phyloP scores from a whole-genome alignment of 2,888 invertebrate genomes.

The Bimastos eiseni region DNA sequence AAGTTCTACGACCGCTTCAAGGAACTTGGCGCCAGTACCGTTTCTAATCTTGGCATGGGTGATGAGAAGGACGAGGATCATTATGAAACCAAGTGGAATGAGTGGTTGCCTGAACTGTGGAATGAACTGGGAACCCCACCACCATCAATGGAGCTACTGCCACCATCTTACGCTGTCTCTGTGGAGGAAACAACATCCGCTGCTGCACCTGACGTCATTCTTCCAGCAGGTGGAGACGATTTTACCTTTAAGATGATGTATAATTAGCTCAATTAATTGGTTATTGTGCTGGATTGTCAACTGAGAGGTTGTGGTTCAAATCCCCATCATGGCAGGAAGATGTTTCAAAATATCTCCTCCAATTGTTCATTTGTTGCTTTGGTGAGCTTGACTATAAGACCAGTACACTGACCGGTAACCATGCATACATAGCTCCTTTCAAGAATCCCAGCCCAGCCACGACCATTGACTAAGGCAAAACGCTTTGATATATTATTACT shows the following conservation, averaged over 20 bases:
- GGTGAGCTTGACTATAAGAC: no score
- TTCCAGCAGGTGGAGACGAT: constrained; percentile 37
- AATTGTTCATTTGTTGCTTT: no score
- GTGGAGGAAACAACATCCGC: constrained; percentile 31
- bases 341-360: no score
- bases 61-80: constrained; percentile 43
- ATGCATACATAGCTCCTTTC: no score
- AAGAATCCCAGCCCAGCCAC: no score
- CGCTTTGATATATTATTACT: no score
- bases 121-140: constrained; percentile 45
- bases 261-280: no score
- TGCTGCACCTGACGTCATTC: constrained; percentile 38
- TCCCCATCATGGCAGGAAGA: no score
- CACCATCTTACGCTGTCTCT: constrained; percentile 39
- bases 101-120: constrained; percentile 45
- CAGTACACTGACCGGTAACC: no score
- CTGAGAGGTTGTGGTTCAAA: no score
- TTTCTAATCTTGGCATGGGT: constrained; percentile 41
- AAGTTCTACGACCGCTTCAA: constrained; percentile 40
- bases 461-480: no score
- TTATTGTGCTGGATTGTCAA: no score
- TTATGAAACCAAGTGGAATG: constrained; percentile 43
- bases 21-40: constrained; percentile 39
- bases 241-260: not conserved
- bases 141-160: constrained; percentile 41